These are phyloP conservation scores for Microvelia longipes DNA, from an alignment of 1,140 invertebrate genomes.

Conservation along the genomic window DNA sequence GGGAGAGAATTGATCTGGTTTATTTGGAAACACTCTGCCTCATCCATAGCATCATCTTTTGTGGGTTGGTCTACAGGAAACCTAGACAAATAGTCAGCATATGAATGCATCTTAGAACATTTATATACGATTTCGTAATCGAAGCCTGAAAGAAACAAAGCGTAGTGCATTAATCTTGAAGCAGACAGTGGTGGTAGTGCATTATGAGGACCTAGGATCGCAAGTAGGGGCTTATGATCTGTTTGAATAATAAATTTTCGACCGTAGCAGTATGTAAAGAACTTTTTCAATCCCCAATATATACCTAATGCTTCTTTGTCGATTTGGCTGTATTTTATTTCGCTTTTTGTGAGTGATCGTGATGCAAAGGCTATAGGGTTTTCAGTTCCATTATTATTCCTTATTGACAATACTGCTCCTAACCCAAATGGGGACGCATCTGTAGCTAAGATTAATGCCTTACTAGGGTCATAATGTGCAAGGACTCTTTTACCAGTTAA, in stretches of 20 bases:
- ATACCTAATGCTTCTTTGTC: slow-evolving; percentile 38
- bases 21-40: not conserved
- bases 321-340: slow-evolving; percentile 35
- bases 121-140: slow-evolving; percentile 27
- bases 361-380: slow-evolving; percentile 9
- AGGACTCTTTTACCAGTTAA: not conserved
- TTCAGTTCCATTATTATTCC: not conserved
- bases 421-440: not conserved
- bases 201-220: slow-evolving; percentile 28
- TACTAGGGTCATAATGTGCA: not conserved
- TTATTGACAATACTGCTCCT: not conserved
- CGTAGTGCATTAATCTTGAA: not conserved
- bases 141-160: slow-evolving; percentile 25
- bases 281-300: slow-evolving; percentile 35
- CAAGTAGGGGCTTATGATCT: slow-evolving; percentile 26
- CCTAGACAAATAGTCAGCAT: slow-evolving; percentile 25
- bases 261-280: slow-evolving; percentile 37
- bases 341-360: slow-evolving; percentile 22
- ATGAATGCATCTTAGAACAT: slow-evolving; percentile 17
- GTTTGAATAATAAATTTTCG: slow-evolving; percentile 26
- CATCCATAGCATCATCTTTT: too few species aligned
- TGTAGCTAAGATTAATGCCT: not conserved
- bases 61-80: slow-evolving; percentile 10
- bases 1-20: not conserved
- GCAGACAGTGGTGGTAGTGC: not conserved